phyloP scores from a whole-genome alignment of 2,797 vertebrate genomes.

The Varecia variegata region DNA sequence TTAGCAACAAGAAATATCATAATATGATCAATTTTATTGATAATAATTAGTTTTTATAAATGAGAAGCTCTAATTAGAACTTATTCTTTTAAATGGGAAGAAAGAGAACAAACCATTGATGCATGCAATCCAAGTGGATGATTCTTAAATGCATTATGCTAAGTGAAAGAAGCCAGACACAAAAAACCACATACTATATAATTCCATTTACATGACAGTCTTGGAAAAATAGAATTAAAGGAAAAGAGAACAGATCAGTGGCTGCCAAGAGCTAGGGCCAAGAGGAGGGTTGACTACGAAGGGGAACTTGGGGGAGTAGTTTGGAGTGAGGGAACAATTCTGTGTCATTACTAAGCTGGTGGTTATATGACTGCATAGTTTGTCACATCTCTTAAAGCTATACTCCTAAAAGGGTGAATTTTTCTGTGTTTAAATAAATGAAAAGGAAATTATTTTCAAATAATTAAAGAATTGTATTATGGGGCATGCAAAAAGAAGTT shows the following conservation, averaged over 20 bases:
- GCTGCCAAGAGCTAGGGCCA: not conserved
- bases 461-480: not conserved
- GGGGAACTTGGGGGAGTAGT: not conserved
- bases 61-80: not conserved
- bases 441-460: not conserved
- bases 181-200: not conserved
- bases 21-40: not conserved
- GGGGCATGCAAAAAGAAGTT: not conserved
- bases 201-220: not conserved
- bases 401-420: not conserved
- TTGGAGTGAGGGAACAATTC: not conserved
- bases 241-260: not conserved
- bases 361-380: not conserved
- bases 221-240: constrained; percentile 21
- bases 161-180: not conserved
- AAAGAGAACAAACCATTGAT: not conserved
- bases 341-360: not conserved
- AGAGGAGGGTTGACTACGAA: not conserved
- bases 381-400: not conserved
- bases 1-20: not conserved
- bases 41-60: constrained; percentile 23
- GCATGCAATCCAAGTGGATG: not conserved
- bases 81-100: not conserved
- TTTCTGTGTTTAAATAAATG: not conserved
- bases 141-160: not conserved